Evolutionary conservation across 1,140 invertebrate genomes (phyloP).

Genomic region (Rhyacophila brunnea): DNA sequence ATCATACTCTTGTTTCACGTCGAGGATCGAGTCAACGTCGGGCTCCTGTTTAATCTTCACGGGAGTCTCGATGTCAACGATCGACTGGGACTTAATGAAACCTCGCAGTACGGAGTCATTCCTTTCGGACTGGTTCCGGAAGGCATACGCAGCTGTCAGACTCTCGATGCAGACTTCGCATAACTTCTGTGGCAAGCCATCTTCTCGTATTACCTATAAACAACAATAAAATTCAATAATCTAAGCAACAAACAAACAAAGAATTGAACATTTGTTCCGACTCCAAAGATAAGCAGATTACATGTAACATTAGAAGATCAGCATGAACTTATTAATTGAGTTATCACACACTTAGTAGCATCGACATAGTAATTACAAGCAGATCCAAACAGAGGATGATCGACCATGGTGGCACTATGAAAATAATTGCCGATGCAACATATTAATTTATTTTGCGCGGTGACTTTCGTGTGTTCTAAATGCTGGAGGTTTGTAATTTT

Average conservation of each 20-base stretch:
- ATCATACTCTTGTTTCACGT: conserved; percentile 28
- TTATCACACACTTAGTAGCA: too few relatives aligned
- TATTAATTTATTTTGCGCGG: too few relatives aligned
- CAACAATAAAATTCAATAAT: conserved; percentile 10
- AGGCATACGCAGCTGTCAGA: conserved; percentile 41
- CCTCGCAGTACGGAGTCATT: conserved; percentile 41
- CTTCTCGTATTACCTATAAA: conserved; percentile 45
- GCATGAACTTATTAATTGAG: too few relatives aligned
- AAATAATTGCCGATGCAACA: too few relatives aligned
- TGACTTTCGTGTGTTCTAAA: too few relatives aligned
- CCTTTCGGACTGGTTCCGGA: conserved; percentile 42
- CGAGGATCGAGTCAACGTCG: conserved; percentile 16
- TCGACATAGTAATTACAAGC: too few relatives aligned
- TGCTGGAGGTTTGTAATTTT: too few relatives aligned
- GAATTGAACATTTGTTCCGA: too few relatives aligned
- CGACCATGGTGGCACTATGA: too few relatives aligned
- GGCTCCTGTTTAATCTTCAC: conserved; percentile 30
- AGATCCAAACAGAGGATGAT: too few relatives aligned
- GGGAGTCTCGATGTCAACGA: conserved; percentile 1
- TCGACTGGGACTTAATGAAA: conserved; percentile 25
- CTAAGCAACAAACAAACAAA: conserved; percentile 1
- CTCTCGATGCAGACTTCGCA: conserved; percentile 45
- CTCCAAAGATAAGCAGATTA: too few relatives aligned
- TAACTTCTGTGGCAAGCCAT: conserved; percentile 48
- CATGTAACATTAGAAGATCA: too few relatives aligned